Conservation (phyloP, 2,888 invertebrate species). For the Microdon myrmicae region DNA sequence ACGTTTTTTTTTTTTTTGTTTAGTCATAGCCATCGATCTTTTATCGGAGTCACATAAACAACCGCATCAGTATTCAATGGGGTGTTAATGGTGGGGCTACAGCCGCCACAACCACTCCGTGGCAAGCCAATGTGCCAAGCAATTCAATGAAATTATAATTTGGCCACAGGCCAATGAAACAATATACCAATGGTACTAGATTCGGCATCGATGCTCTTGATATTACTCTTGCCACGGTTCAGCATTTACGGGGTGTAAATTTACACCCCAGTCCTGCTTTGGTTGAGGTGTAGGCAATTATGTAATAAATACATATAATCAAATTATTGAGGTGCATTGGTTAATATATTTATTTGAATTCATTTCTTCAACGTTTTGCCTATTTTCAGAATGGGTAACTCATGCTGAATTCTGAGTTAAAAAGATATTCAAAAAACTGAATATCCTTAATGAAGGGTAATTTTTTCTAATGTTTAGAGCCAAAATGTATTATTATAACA, state of each 20-base stretch:
- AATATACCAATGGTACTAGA: slow-evolving; percentile 30
- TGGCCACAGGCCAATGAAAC: slow-evolving; percentile 59
- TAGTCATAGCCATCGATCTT: neutral
- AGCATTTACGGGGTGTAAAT: too few relatives aligned
- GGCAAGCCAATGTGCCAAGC: slow-evolving; percentile 50
- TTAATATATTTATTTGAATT: slow-evolving; percentile 34
- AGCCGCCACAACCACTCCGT: neutral
- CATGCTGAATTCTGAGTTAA: too few relatives aligned
- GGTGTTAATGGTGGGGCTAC: neutral
- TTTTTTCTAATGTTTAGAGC: too few relatives aligned
- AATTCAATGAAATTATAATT: slow-evolving; percentile 65
- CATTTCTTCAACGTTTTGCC: too few relatives aligned
- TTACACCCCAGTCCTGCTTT: too few relatives aligned
- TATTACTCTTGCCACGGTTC: too few relatives aligned
- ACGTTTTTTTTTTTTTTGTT: slow-evolving; percentile 2
- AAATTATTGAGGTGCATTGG: slow-evolving; percentile 34
- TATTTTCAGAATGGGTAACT: too few relatives aligned
- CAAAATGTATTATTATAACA: too few relatives aligned
- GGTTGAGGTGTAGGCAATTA: slow-evolving; percentile 22
- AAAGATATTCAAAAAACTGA: too few relatives aligned
- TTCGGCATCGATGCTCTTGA: slow-evolving; percentile 10
- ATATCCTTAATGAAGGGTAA: too few relatives aligned
- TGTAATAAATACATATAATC: slow-evolving; percentile 13
- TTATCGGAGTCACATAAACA: slow-evolving; percentile 13
- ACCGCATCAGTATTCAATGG: slow-evolving; percentile 9